These are phyloP conservation scores for Pristionchus fissidentatus DNA, from an alignment of 2,888 invertebrate species.

Conservation along the genomic window DNA sequence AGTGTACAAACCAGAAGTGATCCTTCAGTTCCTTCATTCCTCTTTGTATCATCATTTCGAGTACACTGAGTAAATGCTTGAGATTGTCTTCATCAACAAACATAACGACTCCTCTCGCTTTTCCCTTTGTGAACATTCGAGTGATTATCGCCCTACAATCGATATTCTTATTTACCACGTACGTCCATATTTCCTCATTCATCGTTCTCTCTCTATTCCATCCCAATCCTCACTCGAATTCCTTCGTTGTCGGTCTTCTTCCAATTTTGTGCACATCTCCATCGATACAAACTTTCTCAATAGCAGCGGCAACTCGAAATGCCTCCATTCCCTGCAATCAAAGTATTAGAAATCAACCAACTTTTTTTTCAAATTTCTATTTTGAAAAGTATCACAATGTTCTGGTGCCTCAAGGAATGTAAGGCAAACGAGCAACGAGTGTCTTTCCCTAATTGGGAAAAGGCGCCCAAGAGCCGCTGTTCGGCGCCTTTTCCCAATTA, in stretches of 20 bases:
- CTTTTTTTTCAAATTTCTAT: conserved; percentile 1
- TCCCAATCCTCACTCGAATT: not conserved
- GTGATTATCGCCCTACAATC: conserved; percentile 80
- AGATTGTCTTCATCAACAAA: conserved; percentile 85
- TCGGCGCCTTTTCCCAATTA: not conserved
- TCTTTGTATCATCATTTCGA: conserved; percentile 19
- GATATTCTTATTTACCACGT: not conserved
- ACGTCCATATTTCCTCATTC: not conserved
- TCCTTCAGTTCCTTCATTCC: conserved; percentile 57
- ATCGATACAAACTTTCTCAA: conserved; percentile 80
- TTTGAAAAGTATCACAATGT: not conserved
- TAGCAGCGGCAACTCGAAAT: conserved; percentile 50
- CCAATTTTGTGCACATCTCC: conserved; percentile 76
- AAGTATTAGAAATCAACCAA: not conserved
- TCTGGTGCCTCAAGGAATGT: too few relatives aligned
- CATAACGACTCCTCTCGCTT: conserved; percentile 83
- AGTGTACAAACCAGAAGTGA: conserved; percentile 61
- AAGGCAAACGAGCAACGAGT: not conserved
- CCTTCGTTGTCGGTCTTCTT: conserved; percentile 63
- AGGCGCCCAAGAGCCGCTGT: conserved; percentile 46
- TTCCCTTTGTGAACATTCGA: conserved; percentile 77
- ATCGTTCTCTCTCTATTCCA: not conserved
- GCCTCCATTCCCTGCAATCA: conserved; percentile 70
- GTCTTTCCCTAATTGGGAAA: not conserved
- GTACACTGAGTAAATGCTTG: conserved; percentile 57